Evolutionary conservation across 2,797 vertebrate genomes (phyloP).

Genomic region (Chaetophractus vellerosus): DNA sequence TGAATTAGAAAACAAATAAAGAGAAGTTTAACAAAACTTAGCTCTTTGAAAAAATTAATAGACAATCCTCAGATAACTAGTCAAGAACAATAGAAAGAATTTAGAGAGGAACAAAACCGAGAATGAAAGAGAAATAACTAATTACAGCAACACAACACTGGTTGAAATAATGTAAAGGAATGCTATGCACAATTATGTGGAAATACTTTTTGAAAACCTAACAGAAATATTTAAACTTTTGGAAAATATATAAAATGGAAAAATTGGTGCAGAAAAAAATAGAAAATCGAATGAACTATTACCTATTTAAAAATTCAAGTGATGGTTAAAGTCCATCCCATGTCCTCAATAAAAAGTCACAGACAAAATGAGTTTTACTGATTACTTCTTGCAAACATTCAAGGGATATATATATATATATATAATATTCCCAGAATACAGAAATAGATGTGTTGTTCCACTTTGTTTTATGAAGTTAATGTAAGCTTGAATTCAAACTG

Average conservation of each 20-base stretch:
- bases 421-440: not conserved
- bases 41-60: not conserved
- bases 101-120: not conserved
- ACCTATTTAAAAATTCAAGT: not conserved
- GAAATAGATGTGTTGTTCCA: not conserved
- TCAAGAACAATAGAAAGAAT: not conserved
- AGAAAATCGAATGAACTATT: not conserved
- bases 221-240: not conserved
- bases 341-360: constrained; percentile 2
- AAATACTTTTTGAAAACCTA: not conserved
- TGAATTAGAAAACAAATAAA: constrained; percentile 6
- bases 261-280: constrained; percentile 26
- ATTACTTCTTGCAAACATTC: not conserved
- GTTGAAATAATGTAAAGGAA: not conserved
- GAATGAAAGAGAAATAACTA: constrained; percentile 20
- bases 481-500: constrained; percentile 19
- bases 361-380: not conserved
- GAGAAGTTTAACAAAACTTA: not conserved
- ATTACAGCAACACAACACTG: not conserved
- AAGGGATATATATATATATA: not conserved
- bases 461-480: constrained; percentile 28
- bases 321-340: not conserved
- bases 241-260: not conserved
- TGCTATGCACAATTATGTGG: not conserved
- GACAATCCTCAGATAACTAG: not conserved